Percentiles rank a stretch among this genome's conserved stretches.
Conservation (phyloP, 92 coral and sea anemone species). For the Ricordea florida region DNA sequence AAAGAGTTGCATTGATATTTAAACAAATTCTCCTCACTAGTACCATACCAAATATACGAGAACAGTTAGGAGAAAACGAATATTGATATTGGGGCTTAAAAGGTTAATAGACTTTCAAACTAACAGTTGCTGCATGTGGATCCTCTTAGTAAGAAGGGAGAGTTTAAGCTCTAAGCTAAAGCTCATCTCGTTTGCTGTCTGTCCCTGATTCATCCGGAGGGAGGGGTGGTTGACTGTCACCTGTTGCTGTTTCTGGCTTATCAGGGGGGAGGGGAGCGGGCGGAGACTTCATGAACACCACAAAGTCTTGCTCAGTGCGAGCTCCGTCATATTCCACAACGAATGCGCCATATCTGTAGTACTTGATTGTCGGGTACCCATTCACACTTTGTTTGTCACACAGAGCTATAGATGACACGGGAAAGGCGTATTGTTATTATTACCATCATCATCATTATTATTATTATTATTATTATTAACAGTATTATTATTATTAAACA, state of each 20-base stretch:
- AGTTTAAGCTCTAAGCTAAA: slow-evolving; percentile 18
- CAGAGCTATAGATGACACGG: slow-evolving; percentile 43
- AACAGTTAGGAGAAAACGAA: no score
- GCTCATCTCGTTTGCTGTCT: slow-evolving; percentile 41
- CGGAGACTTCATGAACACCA: slow-evolving; percentile 75
- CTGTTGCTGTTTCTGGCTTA: neutral
- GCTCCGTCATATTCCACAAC: slow-evolving; percentile 87
- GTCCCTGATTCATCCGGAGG: no score
- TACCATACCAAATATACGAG: no score
- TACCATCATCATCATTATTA: no score
- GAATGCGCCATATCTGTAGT: slow-evolving; percentile 75
- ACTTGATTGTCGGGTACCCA: slow-evolving; percentile 93
- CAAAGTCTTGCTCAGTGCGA: slow-evolving; percentile 77
- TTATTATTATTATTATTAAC: no score
- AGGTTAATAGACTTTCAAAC: no score
- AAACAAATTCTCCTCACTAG: no score
- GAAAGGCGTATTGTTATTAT: no score
- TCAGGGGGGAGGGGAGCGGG: slow-evolving; percentile 71
- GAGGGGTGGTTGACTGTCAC: neutral
- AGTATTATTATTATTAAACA: no score
- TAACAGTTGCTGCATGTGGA: no score
- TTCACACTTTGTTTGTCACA: slow-evolving; percentile 85
- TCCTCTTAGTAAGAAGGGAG: neutral
- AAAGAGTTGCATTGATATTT: no score
- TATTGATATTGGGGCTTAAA: no score